Base-by-base conservation (phyloP, 2,113 vertebrate genomes). In the Oryzias melastigma region DNA sequence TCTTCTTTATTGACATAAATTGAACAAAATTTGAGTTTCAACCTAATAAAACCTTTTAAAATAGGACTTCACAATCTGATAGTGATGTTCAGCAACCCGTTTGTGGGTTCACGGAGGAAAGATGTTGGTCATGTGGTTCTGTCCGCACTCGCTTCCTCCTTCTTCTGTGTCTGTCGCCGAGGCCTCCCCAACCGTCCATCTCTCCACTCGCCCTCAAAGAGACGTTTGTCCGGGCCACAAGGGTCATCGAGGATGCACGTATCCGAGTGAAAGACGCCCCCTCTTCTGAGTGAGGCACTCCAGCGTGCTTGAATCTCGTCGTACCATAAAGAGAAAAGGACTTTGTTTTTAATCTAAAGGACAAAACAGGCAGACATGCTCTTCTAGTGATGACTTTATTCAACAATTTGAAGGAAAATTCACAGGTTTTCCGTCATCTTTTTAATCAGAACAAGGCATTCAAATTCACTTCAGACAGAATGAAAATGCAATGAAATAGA, bases 111-210 rank as follows among this genome's bases (percentile, higher is more conserved):
- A 53, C 58, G 82, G 75, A 84, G 85, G 83, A 85, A 66, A 72
- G 71, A 58, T 68, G 65, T 64, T 71, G 65, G 67, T 68, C 76
- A 82, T 79, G 82, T 67, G 73, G 75, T 40, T 22, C 54, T 41
- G 52, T 71, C 65, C 14, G 85, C 87, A 85, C 25, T 82, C 78
- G 85, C 82, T 68, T 58, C 69, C 76, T 83, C 80, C 82, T 83
- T 87, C 60, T 77, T 80, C 84, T 64, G 84, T 22, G 22, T 22
- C 22, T 71, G 82, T 77, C 82, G 48, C 80, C 13, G 74, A 73
- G 73, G 80, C 62, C 44, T n/a, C 16, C 58, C 71, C 69, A 73
- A 68, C 65, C 63, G 8, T 75, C 80, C 81, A 66, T 83, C 77
- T 84, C 76, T 77, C 81, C 62, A 0, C 3, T 46, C 14, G 12